These are phyloP conservation scores for Leptopilina clavipes DNA, from an alignment of 1,140 invertebrate genomes.

Conservation along the genomic window DNA sequence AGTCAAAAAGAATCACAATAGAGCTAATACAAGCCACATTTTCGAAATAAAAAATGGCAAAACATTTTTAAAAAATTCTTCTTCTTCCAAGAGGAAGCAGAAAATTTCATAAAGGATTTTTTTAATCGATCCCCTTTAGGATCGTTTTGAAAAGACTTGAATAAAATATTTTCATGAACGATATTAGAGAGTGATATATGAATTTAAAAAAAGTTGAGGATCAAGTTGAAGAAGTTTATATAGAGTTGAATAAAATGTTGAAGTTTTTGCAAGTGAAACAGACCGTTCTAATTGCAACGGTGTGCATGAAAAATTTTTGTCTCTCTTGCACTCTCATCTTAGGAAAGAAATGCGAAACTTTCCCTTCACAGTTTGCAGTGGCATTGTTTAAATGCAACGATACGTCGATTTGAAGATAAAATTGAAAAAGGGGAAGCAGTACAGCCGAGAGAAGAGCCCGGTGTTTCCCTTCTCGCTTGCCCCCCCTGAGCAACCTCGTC, in stretches of 20 bases:
- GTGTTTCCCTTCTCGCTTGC: conserved; percentile 53
- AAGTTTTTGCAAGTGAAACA: conserved; percentile 40
- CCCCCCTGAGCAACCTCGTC: conserved; percentile 57
- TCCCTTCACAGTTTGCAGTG: conserved; percentile 33
- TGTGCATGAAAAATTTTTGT: conserved; percentile 11
- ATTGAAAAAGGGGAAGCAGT: conserved; percentile 70
- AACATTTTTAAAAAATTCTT: too few relatives aligned
- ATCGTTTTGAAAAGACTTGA: too few relatives aligned
- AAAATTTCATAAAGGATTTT: too few relatives aligned
- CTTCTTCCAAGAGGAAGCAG: too few relatives aligned
- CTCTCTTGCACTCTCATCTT: conserved; percentile 21
- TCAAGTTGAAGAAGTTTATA: not conserved
- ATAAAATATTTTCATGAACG: too few relatives aligned
- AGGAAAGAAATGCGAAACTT: conserved; percentile 33
- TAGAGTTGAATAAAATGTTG: not conserved
- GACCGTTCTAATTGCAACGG: conserved; percentile 48
- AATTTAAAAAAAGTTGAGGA: conserved; percentile 39
- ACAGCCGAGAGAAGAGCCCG: conserved; percentile 65
- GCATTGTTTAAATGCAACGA: conserved; percentile 42
- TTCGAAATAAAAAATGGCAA: too few relatives aligned
- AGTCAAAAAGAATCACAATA: too few relatives aligned
- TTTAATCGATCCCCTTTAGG: too few relatives aligned
- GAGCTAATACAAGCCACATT: too few relatives aligned
- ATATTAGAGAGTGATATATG: too few relatives aligned
- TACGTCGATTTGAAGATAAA: conserved; percentile 59